These are phyloP conservation scores for Agrilus biguttatus DNA, from an alignment of 2,888 invertebrate genomes.

Conservation along the genomic window DNA sequence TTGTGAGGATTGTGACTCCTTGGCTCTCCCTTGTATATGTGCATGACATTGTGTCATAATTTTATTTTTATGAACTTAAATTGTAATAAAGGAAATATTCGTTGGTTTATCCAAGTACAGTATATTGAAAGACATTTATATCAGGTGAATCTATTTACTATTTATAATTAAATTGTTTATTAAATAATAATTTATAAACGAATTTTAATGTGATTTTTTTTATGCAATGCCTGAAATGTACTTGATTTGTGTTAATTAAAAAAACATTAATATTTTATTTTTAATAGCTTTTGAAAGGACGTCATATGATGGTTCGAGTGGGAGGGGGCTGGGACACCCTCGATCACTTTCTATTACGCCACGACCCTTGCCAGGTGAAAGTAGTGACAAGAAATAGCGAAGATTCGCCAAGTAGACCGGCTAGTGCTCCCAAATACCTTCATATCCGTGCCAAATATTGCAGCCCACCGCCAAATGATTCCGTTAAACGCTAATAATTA, in stretches of 20 bases:
- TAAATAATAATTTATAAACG: too few species aligned
- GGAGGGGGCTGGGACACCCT: constrained; percentile 91
- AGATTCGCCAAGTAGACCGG: constrained; percentile 16
- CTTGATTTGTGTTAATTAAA: not conserved
- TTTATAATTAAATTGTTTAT: too few species aligned
- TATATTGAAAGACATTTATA: too few species aligned
- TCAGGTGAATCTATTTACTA: too few species aligned
- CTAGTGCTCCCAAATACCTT: constrained; percentile 36
- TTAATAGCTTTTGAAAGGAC: constrained; percentile 67
- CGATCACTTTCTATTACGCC: constrained; percentile 79
- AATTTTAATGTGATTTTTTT: too few species aligned
- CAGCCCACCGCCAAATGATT: constrained; percentile 50
- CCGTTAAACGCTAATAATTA: constrained; percentile 28
- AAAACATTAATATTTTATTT: constrained; percentile 6
- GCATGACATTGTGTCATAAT: too few species aligned
- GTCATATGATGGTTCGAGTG: constrained; percentile 92
- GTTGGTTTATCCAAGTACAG: too few species aligned
- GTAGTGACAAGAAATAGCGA: constrained; percentile 24
- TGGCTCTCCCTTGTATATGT: too few species aligned
- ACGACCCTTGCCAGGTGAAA: constrained; percentile 71
- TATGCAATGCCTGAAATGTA: too few species aligned
- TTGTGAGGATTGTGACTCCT: too few species aligned
- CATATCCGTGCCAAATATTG: constrained; percentile 62
- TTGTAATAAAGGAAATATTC: too few species aligned
- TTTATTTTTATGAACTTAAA: too few species aligned